Evolutionary conservation across 2,113 vertebrate genomes (phyloP).

Genomic region (Beaufortia kweichowensis): DNA sequence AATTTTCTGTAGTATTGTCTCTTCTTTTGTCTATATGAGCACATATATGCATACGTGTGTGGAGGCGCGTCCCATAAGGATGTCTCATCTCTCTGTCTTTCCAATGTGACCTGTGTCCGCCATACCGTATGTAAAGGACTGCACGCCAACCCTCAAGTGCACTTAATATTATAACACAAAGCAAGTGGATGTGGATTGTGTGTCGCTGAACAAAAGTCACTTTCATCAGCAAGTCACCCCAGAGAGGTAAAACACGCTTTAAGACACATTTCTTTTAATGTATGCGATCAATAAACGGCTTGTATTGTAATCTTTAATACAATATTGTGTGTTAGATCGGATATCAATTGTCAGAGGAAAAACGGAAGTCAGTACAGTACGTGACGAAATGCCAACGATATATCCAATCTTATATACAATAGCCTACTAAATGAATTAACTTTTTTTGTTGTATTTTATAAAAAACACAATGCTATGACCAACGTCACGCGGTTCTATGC

Average conservation of each 20-base stretch:
- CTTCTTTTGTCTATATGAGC: not conserved
- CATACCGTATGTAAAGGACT: constrained; percentile 56
- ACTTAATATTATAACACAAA: constrained; percentile 29
- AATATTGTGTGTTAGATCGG: not conserved
- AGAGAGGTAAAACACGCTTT: constrained; percentile 31
- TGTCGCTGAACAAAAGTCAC: constrained; percentile 56
- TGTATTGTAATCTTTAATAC: not conserved
- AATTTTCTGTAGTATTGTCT: not conserved
- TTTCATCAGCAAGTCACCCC: constrained; percentile 31
- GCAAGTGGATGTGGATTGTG: constrained; percentile 34
- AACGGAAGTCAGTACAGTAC: not conserved
- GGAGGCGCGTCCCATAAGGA: not conserved
- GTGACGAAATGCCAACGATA: not conserved
- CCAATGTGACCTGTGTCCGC: constrained; percentile 74
- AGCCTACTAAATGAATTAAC: too few species aligned
- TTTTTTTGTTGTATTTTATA: too few species aligned
- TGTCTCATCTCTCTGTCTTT: not conserved
- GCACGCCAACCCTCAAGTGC: constrained; percentile 62
- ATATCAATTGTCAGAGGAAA: not conserved
- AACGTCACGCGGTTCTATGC: too few species aligned
- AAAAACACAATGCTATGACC: too few species aligned
- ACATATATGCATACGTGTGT: not conserved
- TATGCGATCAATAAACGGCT: not conserved
- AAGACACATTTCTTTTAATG: not conserved
- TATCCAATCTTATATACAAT: not conserved